Conservation (phyloP, 1,140 invertebrate genomes). For the Leptinotarsa texana region DNA sequence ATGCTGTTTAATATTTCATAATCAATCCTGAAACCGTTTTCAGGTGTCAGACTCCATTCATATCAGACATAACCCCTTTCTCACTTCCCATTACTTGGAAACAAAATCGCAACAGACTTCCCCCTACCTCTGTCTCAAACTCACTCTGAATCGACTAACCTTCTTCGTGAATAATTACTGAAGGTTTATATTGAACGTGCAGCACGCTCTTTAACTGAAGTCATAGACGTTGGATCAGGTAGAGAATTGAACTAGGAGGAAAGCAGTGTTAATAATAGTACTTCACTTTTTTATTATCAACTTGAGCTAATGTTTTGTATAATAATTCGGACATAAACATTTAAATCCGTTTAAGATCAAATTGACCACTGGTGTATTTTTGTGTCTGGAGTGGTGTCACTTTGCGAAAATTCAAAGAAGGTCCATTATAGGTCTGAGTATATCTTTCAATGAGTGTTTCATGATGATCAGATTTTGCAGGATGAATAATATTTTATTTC, state of each 20-base stretch:
- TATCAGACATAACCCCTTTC: neutral
- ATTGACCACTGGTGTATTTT: no score
- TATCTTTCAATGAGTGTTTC: no score
- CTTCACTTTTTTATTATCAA: no score
- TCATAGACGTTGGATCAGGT: neutral
- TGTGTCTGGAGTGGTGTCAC: no score
- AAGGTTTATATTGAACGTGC: neutral
- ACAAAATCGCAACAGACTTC: neutral
- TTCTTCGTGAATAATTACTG: constrained; percentile 6
- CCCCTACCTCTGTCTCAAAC: neutral
- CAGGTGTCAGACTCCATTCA: constrained; percentile 2
- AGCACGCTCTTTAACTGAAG: neutral
- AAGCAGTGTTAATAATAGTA: neutral
- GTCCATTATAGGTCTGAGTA: no score
- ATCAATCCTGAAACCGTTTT: neutral
- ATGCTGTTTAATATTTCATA: constrained; percentile 1
- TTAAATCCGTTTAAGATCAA: no score
- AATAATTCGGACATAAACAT: no score
- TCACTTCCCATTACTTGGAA: neutral
- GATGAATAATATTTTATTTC: no score
- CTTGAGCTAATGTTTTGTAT: no score
- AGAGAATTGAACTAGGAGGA: neutral
- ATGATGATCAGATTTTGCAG: no score
- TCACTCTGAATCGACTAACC: neutral
- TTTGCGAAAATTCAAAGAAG: no score